phyloP scores from a whole-genome alignment of 1,140 invertebrate species.

The Nasonia vitripennis region DNA sequence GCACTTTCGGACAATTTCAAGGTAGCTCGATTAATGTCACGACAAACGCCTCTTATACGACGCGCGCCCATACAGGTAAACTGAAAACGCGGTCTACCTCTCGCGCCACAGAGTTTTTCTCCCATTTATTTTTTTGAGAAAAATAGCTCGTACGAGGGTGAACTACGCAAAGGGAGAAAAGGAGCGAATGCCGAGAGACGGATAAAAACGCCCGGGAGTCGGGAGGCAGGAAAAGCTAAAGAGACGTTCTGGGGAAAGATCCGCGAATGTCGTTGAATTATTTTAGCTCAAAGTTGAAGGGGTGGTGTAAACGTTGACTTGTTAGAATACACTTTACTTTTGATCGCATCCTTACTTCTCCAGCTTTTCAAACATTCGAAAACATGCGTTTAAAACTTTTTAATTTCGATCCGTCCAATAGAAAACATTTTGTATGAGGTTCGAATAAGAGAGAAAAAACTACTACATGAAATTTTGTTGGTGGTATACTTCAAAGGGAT shows the following conservation, averaged over 20 bases:
- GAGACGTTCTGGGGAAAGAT: not conserved
- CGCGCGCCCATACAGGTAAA: not conserved
- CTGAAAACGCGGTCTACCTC: slow-evolving; percentile 9
- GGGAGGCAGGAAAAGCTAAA: not conserved
- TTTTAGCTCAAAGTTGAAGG: not conserved
- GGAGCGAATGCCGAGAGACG: not conserved
- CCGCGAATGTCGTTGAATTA: slow-evolving; percentile 19
- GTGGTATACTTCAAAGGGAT: no score
- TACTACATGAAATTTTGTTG: no score
- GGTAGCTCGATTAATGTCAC: slow-evolving; percentile 38
- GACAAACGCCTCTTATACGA: slow-evolving; percentile 12
- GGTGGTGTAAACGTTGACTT: not conserved
- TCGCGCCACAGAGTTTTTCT: not conserved
- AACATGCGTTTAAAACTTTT: no score
- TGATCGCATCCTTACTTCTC: no score
- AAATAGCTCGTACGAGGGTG: not conserved
- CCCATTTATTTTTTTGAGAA: not conserved
- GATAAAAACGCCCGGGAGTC: not conserved
- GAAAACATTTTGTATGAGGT: no score
- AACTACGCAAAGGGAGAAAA: not conserved
- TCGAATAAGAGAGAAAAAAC: no score
- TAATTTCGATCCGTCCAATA: no score
- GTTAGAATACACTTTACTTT: no score
- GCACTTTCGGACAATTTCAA: slow-evolving; percentile 43
- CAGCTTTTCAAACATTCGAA: no score